These are phyloP conservation scores for Charaxes varanes DNA, from an alignment of 1,140 invertebrate genomes.

Conservation along the genomic window DNA sequence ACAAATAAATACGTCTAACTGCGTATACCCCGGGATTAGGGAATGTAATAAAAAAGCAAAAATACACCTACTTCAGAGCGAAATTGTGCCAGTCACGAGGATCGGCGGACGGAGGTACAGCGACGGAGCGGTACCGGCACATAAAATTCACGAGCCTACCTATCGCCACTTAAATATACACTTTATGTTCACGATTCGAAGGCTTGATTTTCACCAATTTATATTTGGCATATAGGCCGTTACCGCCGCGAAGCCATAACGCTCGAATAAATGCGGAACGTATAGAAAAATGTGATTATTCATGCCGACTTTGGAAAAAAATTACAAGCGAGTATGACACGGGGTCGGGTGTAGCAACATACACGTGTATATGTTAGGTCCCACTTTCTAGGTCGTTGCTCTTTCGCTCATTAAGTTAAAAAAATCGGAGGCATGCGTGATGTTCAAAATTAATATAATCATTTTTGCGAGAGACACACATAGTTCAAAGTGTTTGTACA, in stretches of 20 bases:
- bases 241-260: conserved; percentile 17
- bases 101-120: conserved; percentile 31
- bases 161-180: conserved; percentile 33
- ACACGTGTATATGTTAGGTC: conserved; percentile 21
- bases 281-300: conserved; percentile 69
- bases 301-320: conserved; percentile 63
- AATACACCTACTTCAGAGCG: conserved; percentile 52
- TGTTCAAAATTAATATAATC: conserved; percentile 19
- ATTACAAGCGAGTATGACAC: conserved; percentile 51
- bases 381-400: conserved; percentile 33
- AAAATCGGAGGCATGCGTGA: conserved; percentile 11
- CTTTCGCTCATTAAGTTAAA: conserved; percentile 25
- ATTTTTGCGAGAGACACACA: too few relatives aligned
- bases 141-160: conserved; percentile 47
- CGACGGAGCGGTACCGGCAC: conserved; percentile 34
- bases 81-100: conserved; percentile 65
- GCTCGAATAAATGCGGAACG: conserved; percentile 55
- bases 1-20: conserved; percentile 16
- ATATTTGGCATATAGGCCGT: conserved; percentile 22
- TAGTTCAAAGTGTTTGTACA: too few relatives aligned
- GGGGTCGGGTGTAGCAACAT: conserved; percentile 26
- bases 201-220: conserved; percentile 33
- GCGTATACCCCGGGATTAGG: conserved; percentile 31
- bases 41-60: conserved; percentile 58
- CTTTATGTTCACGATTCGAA: conserved; percentile 38